Evolutionary conservation across 2,113 vertebrate species (phyloP), one percentile per base, ranked within the genome.

Genomic region (Athene cunicularia): DNA sequence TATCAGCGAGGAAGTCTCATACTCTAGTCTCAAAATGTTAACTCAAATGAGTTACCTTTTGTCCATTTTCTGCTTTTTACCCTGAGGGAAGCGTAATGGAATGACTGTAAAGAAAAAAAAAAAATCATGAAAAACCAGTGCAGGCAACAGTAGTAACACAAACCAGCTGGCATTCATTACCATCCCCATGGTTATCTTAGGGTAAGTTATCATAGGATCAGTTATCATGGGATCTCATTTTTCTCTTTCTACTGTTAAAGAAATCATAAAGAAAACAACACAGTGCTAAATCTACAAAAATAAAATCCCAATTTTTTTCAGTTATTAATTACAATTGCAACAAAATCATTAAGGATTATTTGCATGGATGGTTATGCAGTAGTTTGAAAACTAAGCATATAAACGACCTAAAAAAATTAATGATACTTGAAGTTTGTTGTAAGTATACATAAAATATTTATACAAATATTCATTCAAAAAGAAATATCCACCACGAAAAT

Each of bases 51-150:
- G 62, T 95, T 98, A 99, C 99, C 99, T 99, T 99, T 99, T 93
- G 98, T 98, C 98, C 98, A 98, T 98, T 98, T 99, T 98, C 98
- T 99, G 98, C 98, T 98, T 99, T 99, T 99, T 74, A 98, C 98
- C 98, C 99, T 98, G 98, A 99, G 96, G 91, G 99, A 99, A 95
- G 99, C 98, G 96, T 99, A 99, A 97, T 99, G 98, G 95, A 99
- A 99, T 94, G 98, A 98, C 99, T 99, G 96, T 8, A 97, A 92
- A 86, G 73, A 87, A 91, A 96, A 67, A 96, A 82, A 72, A 52
- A 63, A 21, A 60, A 22, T 52, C 3, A 45, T 85, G 49, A 68
- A 82, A 70, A 52, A 11, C 2, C 30, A 91, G 3, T 12, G 55
- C 45, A 73, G 70, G 37, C 50, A 53, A n/a, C 0, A 88, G 72